Base-by-base conservation (phyloP, 2,113 vertebrate genomes). In the Corythornis madagascariensis region DNA sequence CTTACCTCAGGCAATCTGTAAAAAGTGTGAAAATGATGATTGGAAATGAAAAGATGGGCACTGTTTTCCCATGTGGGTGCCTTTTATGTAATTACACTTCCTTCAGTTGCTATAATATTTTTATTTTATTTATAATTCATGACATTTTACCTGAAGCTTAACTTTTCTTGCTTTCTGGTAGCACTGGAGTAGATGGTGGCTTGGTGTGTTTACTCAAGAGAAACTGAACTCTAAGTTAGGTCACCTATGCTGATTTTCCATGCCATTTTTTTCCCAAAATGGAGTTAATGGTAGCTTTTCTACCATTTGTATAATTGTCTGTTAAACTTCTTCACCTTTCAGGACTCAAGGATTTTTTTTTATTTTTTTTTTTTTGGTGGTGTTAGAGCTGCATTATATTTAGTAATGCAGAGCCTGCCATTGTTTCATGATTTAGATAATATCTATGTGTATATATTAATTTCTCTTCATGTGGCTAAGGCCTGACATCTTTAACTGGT, bases 401-500 rank as follows among this genome's bases (percentile, higher is more conserved):
- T 89, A 40, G 10, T 76, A 48, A 61, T n/a, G 63, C 71, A 73
- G 55, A 85, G 12, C 21, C 59, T 69, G 29, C 57, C 53, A 40
- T 63, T 79, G 16, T 82, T 78, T 28, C 13, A 31, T 26, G 59
- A 65, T 61, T 72, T 82, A 83, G 79, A 71, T 71, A 35, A 3
- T 86, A 95, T 72, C 90, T 96, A 4, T 33, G 16, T 76, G 75
- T 95, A 55, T 76, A 38, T 66, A 86, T 89, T 73, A 78, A 81
- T 86, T 91, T 89, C 94, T 91, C 13, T 87, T 95, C 82, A 74
- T 59, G 33, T 80, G 87, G 78, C 56, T 74, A 67, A 80, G 31
- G 40, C 31, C 60, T 80, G 78, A 71, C 64, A 26, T 40, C 43
- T 71, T 76, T 91, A 94, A 77, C 50, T 55, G 67, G 17, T 74